These are phyloP conservation scores for Lepidonotus clava DNA, from an alignment of 2,888 invertebrate species.

Conservation along the genomic window DNA sequence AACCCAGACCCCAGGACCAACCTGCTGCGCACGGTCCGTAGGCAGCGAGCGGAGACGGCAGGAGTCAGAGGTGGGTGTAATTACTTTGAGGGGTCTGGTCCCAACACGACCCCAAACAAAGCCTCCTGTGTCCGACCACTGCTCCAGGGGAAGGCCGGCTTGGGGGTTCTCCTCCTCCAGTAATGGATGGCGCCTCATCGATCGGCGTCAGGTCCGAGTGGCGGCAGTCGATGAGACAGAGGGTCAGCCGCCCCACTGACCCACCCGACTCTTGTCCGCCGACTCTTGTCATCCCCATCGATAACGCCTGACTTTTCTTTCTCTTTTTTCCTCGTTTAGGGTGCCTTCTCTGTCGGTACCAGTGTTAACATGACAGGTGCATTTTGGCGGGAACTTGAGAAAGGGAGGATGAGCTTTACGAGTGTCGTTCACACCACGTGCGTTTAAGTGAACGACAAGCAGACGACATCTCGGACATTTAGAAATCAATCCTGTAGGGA, in stretches of 20 bases:
- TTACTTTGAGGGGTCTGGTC: neutral
- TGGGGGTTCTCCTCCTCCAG: neutral
- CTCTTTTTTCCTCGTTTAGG: neutral
- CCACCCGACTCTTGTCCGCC: neutral
- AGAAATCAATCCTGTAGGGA: too few relatives aligned
- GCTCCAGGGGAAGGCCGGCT: neutral
- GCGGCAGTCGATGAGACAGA: neutral
- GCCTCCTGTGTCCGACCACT: neutral
- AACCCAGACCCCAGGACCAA: too few relatives aligned
- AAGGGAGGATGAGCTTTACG: too few relatives aligned
- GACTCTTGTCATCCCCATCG: too few relatives aligned
- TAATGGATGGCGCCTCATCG: constrained; percentile 18
- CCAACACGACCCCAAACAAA: constrained; percentile 6
- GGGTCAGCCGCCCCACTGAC: neutral
- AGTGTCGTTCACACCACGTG: neutral
- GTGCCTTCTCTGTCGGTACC: neutral
- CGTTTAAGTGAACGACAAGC: neutral
- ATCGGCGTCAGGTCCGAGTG: neutral
- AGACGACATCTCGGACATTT: neutral
- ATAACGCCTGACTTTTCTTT: too few relatives aligned
- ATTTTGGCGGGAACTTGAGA: neutral
- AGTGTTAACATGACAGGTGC: neutral
- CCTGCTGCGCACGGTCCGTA: too few relatives aligned
- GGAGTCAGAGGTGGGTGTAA: too few relatives aligned
- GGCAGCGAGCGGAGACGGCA: too few relatives aligned